A percentile compares a stretch with the other conserved stretches of the same genome.
These are phyloP conservation scores for Dascillus cervinus DNA, from an alignment of 2,888 invertebrate genomes.

Conservation along the genomic window DNA sequence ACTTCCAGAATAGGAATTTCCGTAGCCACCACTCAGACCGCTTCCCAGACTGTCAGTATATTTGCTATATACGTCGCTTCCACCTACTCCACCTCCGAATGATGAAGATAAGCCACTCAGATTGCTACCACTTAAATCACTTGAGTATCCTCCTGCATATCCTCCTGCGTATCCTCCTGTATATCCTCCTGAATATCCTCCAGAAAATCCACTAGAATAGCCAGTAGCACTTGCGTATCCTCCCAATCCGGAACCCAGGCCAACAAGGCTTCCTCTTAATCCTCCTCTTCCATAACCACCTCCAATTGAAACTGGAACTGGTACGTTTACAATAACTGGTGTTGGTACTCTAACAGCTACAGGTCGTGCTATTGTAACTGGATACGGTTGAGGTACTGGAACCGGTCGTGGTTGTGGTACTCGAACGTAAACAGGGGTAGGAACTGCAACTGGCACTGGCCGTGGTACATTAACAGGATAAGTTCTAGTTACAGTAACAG, in stretches of 20 bases:
- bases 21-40: too few relatives aligned
- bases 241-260: slow-evolving; percentile 30
- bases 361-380: slow-evolving; percentile 46
- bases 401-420: slow-evolving; percentile 38
- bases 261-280: not conserved
- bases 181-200: slow-evolving; percentile 6
- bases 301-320: slow-evolving; percentile 24
- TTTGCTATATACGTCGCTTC: too few relatives aligned
- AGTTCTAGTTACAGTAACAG: not conserved
- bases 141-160: not conserved
- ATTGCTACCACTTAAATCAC: too few relatives aligned
- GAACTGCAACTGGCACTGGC: not conserved
- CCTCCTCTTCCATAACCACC: slow-evolving; percentile 4
- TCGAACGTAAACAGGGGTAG: slow-evolving; percentile 29
- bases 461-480: not conserved
- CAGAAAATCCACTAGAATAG: slow-evolving; percentile 12
- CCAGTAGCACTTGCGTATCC: too few relatives aligned
- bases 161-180: slow-evolving; percentile 2
- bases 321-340: slow-evolving; percentile 39
- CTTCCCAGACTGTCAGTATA: too few relatives aligned
- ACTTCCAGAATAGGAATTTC: too few relatives aligned
- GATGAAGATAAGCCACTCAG: too few relatives aligned
- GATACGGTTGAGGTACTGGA: slow-evolving; percentile 35
- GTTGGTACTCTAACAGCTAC: slow-evolving; percentile 49
- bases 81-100: too few relatives aligned